These are phyloP conservation scores for Spizaetus ornatus DNA, from an alignment of 2,113 vertebrate genomes.

Conservation along the genomic window DNA sequence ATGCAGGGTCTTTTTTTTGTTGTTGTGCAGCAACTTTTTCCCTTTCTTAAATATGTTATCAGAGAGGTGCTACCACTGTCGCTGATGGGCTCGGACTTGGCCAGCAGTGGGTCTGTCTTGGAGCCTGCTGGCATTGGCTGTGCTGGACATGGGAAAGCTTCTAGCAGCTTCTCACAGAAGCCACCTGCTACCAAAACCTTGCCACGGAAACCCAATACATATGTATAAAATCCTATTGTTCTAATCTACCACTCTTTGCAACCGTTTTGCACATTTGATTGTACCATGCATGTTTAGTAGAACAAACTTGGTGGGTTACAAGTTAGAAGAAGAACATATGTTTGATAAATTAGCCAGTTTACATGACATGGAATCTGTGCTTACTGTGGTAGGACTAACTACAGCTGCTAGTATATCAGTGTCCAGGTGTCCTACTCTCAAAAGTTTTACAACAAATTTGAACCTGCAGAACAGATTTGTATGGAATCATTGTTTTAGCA, in stretches of 20 bases:
- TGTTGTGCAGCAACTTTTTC: too few relatives aligned
- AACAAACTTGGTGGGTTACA: neutral
- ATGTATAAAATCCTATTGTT: neutral
- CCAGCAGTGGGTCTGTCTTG: too few relatives aligned
- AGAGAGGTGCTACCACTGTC: too few relatives aligned
- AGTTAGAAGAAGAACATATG: neutral
- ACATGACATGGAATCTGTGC: accelerated
- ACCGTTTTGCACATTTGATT: neutral
- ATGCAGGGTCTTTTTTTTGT: too few relatives aligned
- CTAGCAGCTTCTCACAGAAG: too few relatives aligned
- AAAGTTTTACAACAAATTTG: neutral
- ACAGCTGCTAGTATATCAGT: neutral
- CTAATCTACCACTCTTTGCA: neutral
- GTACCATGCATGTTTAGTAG: neutral
- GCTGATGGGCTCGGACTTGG: too few relatives aligned
- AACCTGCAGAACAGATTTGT: neutral
- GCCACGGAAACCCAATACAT: too few relatives aligned
- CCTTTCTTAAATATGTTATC: too few relatives aligned
- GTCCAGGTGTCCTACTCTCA: neutral
- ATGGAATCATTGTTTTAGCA: neutral
- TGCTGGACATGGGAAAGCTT: too few relatives aligned
- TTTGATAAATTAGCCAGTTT: neutral
- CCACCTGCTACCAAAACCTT: too few relatives aligned
- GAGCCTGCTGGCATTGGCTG: too few relatives aligned
- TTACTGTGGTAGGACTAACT: neutral